A percentile compares a stretch with the other conserved stretches of the same genome.
phyloP scores from a whole-genome alignment of 1,140 invertebrate genomes.

The Caenorhabditis briggsae region DNA sequence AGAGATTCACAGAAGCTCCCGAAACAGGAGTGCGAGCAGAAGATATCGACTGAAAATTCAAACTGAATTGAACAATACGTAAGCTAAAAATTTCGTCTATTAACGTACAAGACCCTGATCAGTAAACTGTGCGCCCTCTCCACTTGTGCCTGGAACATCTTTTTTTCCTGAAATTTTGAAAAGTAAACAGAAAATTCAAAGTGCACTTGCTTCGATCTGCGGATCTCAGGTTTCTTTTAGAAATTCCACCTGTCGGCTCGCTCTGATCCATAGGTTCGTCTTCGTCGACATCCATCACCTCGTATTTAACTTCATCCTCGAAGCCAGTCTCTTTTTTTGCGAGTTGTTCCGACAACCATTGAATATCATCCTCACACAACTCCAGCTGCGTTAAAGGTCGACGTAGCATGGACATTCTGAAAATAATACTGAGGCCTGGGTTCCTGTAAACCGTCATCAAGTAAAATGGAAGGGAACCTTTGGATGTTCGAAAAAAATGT shows the following conservation, averaged over 20 bases:
- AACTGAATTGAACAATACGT: too few relatives aligned
- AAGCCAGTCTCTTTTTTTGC: neutral
- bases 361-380: slow-evolving; percentile 32
- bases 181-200: neutral
- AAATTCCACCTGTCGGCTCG: neutral
- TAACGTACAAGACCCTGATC: too few relatives aligned
- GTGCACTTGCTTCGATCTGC: neutral
- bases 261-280: slow-evolving; percentile 16
- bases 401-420: slow-evolving; percentile 19
- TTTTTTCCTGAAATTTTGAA: neutral
- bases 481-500: too few relatives aligned
- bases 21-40: slow-evolving; percentile 3
- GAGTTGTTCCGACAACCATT: slow-evolving; percentile 7
- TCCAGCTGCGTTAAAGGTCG: slow-evolving; percentile 33
- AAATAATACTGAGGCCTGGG: neutral
- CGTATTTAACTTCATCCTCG: neutral
- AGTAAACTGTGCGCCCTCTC: too few relatives aligned
- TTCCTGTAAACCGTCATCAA: too few relatives aligned
- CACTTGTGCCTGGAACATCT: too few relatives aligned
- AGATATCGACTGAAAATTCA: neutral
- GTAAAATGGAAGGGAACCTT: too few relatives aligned
- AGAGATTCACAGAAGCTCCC: neutral
- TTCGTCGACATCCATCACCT: slow-evolving; percentile 1
- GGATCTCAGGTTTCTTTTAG: slow-evolving; percentile 4
- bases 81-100: too few relatives aligned